Evolutionary conservation across 2,113 vertebrate genomes (phyloP).

Genomic region (Oryzias celebensis): DNA sequence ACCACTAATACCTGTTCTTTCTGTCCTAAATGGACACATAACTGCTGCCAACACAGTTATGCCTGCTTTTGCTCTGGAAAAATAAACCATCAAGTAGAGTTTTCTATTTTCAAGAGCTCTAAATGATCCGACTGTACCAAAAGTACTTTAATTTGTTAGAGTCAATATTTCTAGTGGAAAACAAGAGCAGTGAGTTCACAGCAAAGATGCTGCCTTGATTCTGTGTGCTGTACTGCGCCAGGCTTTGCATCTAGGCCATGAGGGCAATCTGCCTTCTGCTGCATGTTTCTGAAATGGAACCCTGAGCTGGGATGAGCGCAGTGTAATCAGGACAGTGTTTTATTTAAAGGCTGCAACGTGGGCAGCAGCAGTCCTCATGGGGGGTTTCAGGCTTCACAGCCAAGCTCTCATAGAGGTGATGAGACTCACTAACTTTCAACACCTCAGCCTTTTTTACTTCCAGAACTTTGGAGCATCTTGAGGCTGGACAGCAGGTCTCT

Average conservation of each 20-base stretch:
- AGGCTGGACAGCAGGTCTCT: constrained; percentile 6
- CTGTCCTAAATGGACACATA: constrained; percentile 1
- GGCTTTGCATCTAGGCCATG: constrained; percentile 64
- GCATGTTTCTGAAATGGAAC: constrained; percentile 49
- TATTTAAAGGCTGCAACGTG: constrained; percentile 79
- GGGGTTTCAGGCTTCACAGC: constrained; percentile 58
- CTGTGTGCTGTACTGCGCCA: constrained; percentile 15
- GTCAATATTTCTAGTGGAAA: no score
- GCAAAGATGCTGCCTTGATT: background rate
- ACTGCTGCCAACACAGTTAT: background rate
- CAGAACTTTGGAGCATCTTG: constrained; percentile 22
- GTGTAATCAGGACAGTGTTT: constrained; percentile 78
- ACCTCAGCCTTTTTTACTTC: constrained; percentile 57
- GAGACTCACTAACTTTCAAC: constrained; percentile 64
- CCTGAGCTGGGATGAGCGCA: constrained; percentile 42
- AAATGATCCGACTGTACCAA: background rate
- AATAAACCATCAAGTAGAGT: background rate
- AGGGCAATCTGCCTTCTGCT: constrained; percentile 42
- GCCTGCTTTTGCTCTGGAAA: background rate
- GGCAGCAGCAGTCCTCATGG: constrained; percentile 65
- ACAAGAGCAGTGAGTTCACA: no score
- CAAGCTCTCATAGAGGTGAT: constrained; percentile 64
- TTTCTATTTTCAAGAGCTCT: background rate
- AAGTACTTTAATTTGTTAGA: no score
- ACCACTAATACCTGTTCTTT: background rate